phyloP scores from a whole-genome alignment of 2,113 vertebrate species.

The Arvicanthis niloticus region DNA sequence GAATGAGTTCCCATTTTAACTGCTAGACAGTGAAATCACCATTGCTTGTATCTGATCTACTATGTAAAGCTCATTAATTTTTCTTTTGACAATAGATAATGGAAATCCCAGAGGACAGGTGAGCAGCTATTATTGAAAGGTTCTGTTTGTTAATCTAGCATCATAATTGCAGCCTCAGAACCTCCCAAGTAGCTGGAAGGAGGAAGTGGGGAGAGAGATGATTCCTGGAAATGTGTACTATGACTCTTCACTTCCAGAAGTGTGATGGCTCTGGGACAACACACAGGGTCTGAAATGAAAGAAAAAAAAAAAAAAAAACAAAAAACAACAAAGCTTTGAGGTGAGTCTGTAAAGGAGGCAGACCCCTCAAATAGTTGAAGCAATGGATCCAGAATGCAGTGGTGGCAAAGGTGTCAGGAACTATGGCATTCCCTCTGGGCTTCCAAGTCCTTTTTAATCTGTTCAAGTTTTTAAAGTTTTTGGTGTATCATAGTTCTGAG shows the following conservation, averaged over 20 bases:
- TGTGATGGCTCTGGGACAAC: constrained; percentile 69
- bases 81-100: constrained; percentile 52
- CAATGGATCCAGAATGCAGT: constrained; percentile 32
- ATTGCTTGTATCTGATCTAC: constrained; percentile 43
- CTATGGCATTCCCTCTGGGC: constrained; percentile 89
- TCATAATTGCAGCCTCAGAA: constrained; percentile 52
- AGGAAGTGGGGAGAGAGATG: background rate
- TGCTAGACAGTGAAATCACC: constrained; percentile 12
- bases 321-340: constrained; percentile 70
- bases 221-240: background rate
- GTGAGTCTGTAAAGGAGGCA: constrained; percentile 36
- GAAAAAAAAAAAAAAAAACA: too few relatives aligned
- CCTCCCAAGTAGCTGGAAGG: background rate
- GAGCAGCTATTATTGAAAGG: constrained; percentile 20
- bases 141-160: constrained; percentile 64
- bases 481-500: constrained; percentile 90
- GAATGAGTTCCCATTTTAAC: constrained; percentile 31
- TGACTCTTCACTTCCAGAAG: background rate
- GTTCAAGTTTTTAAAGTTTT: constrained; percentile 96
- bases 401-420: constrained; percentile 69
- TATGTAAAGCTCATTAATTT: constrained; percentile 51
- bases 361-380: constrained; percentile 17
- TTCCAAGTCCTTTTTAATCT: constrained; percentile 90
- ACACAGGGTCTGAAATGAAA: constrained; percentile 11
- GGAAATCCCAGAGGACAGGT: constrained; percentile 55